These are phyloP conservation scores for Chrysemys picta DNA, from an alignment of 2,113 vertebrate species.

Conservation along the genomic window DNA sequence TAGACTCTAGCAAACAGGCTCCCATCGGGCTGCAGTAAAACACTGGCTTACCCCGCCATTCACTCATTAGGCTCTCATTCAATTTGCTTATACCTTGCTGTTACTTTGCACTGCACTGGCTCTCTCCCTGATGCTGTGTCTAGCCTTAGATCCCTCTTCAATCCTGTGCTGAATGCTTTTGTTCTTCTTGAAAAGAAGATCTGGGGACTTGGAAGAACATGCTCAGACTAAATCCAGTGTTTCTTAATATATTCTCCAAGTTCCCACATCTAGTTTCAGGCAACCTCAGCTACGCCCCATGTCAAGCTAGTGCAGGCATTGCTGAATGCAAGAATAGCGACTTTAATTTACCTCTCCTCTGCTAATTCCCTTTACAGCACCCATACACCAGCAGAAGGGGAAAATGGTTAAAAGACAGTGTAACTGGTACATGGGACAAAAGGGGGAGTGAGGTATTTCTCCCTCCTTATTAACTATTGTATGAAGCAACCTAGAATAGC, in stretches of 20 bases:
- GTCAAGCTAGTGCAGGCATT: neutral
- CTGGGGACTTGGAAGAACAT: neutral
- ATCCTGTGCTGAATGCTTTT: neutral
- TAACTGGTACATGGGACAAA: neutral
- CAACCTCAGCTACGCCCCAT: neutral
- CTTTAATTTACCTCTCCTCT: neutral
- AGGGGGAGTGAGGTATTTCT: neutral
- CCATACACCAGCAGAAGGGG: neutral
- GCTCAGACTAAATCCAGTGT: neutral
- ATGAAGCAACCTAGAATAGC: constrained; percentile 14
- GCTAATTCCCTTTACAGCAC: neutral
- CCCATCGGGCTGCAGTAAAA: neutral
- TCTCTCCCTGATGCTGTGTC: neutral
- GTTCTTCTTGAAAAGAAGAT: neutral
- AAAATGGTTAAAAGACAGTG: neutral
- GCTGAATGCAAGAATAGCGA: neutral
- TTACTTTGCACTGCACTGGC: neutral
- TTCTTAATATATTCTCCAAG: neutral
- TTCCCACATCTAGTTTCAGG: neutral
- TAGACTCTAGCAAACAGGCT: neutral
- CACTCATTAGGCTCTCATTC: constrained; percentile 19
- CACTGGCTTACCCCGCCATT: neutral
- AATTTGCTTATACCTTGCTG: neutral
- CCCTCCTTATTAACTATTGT: constrained; percentile 11
- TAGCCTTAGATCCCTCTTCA: neutral